Percentiles rank a stretch among this genome's conserved stretches.
Conservation (phyloP, 2,797 vertebrate genomes). For the Ambastaia sidthimunki region DNA sequence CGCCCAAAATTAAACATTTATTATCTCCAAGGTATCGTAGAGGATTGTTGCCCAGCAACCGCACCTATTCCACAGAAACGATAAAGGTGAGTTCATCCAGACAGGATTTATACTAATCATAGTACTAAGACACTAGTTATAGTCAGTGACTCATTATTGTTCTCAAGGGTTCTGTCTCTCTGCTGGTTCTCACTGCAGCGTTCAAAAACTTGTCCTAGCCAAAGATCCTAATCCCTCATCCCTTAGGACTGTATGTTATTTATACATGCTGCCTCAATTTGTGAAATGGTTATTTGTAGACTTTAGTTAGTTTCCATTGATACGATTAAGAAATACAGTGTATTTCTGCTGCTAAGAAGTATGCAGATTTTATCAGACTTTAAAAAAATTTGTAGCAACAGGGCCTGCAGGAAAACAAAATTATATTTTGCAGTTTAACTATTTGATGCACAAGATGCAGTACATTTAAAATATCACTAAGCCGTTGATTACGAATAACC, state of each 20-base stretch:
- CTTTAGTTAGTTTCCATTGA: neutral
- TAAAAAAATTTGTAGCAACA: neutral
- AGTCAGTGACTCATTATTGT: constrained; percentile 35
- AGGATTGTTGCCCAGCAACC: constrained; percentile 45
- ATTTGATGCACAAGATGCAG: neutral
- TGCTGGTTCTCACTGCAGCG: neutral
- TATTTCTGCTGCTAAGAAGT: neutral
- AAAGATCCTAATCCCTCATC: neutral
- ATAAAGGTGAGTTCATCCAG: constrained; percentile 35
- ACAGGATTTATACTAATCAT: constrained; percentile 39
- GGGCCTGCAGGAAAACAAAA: neutral
- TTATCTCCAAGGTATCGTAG: constrained; percentile 30
- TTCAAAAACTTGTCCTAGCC: constrained; percentile 18
- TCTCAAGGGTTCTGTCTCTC: neutral
- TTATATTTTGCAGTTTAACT: neutral
- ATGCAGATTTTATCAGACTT: neutral
- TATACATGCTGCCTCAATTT: neutral
- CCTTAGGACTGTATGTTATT: neutral
- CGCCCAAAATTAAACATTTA: constrained; percentile 13
- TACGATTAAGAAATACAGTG: neutral
- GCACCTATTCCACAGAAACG: constrained; percentile 24
- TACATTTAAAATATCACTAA: neutral
- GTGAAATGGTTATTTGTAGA: neutral
- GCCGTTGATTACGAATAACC: neutral
- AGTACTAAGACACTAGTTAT: constrained; percentile 23